phyloP scores from a whole-genome alignment of 2,888 invertebrate genomes.

The Cheilosia pagana region DNA sequence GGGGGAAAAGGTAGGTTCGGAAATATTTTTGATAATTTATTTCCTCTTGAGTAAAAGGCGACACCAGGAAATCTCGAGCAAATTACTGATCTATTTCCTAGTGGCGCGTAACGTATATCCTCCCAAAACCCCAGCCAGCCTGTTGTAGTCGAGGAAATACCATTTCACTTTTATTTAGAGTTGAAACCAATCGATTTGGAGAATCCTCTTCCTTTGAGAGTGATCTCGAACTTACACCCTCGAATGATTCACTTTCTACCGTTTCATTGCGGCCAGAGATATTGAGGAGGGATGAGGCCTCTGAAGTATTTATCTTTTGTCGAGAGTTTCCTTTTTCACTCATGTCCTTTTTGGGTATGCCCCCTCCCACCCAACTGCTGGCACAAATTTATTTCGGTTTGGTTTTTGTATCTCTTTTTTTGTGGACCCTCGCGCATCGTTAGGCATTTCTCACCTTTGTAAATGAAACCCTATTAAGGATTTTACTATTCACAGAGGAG shows the following conservation, averaged over 20 bases:
- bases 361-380: not conserved
- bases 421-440: slow-evolving; percentile 52
- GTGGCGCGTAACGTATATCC: slow-evolving; percentile 44
- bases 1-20: slow-evolving; percentile 53
- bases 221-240: slow-evolving; percentile 58
- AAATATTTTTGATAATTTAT: slow-evolving; percentile 74
- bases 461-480: slow-evolving; percentile 68
- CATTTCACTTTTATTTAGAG: slow-evolving; percentile 52
- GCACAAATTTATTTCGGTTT: slow-evolving; percentile 25
- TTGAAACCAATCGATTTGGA: slow-evolving; percentile 67
- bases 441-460: slow-evolving; percentile 70
- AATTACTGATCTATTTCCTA: slow-evolving; percentile 62
- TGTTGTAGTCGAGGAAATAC: slow-evolving; percentile 32
- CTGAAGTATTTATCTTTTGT: slow-evolving; percentile 66
- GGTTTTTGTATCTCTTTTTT: slow-evolving; percentile 14
- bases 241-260: slow-evolving; percentile 58
- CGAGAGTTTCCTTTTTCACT: slow-evolving; percentile 62
- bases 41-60: slow-evolving; percentile 51
- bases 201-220: slow-evolving; percentile 45
- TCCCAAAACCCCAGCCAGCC: not conserved
- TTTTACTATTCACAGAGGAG: slow-evolving; percentile 30
- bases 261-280: slow-evolving; percentile 13
- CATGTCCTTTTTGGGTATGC: slow-evolving; percentile 17
- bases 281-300: slow-evolving; percentile 18
- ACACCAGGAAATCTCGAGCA: slow-evolving; percentile 61